Evolutionary conservation across 2,888 invertebrate species (phyloP).

Genomic region (Thymelicus sylvestris): DNA sequence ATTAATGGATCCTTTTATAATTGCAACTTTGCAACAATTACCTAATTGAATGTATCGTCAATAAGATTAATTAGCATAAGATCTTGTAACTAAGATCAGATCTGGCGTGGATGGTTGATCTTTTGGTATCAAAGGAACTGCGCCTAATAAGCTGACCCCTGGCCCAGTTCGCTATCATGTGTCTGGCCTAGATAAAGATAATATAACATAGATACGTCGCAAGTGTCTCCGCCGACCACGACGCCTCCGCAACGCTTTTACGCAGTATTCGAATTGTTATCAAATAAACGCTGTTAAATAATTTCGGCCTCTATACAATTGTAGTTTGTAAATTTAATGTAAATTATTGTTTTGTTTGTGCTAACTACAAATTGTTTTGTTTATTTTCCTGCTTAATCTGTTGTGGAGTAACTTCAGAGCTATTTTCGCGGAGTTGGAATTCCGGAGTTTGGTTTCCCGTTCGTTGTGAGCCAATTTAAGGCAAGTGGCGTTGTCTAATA

Average conservation of each 20-base stretch:
- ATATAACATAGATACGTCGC: conserved; percentile 42
- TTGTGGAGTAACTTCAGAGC: too few relatives aligned
- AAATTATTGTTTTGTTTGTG: not conserved
- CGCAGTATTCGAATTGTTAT: conserved; percentile 31
- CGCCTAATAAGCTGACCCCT: conserved; percentile 73
- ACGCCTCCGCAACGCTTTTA: conserved; percentile 38
- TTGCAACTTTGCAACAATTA: not conserved
- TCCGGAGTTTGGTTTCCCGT: too few relatives aligned
- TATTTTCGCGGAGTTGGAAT: too few relatives aligned
- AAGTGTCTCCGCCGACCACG: conserved; percentile 44
- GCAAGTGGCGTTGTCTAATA: too few relatives aligned
- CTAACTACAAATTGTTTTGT: too few relatives aligned
- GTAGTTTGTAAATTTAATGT: not conserved
- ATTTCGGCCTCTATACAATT: conserved; percentile 23
- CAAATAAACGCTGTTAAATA: conserved; percentile 27
- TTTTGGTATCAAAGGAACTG: conserved; percentile 48
- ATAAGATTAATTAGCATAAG: conserved; percentile 36
- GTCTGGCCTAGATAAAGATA: conserved; percentile 70
- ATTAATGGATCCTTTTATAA: too few relatives aligned
- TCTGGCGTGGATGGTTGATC: conserved; percentile 45
- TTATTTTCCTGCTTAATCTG: too few relatives aligned
- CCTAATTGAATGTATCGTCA: not conserved
- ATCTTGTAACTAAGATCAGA: conserved; percentile 33
- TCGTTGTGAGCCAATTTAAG: too few relatives aligned
- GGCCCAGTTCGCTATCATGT: conserved; percentile 62